Evolutionary conservation across 2,113 vertebrate genomes (phyloP).

Genomic region (Naja naja): DNA sequence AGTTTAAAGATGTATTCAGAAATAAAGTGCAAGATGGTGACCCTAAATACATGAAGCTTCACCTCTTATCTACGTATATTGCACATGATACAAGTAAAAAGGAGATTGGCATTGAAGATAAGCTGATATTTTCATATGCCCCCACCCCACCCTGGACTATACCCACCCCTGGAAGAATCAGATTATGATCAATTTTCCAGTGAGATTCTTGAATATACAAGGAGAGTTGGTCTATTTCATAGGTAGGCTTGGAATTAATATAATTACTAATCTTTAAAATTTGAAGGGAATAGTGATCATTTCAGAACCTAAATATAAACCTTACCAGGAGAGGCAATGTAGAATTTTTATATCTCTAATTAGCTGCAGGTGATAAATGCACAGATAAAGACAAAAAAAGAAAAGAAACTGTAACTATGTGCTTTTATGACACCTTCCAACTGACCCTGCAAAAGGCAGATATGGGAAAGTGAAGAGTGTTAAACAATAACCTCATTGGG

Average conservation of each 20-base stretch:
- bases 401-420: not conserved
- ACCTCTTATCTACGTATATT: not conserved
- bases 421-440: not conserved
- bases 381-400: not conserved
- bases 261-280: not conserved
- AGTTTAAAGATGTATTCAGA: not conserved
- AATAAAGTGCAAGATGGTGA: not conserved
- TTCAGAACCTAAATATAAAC: not conserved
- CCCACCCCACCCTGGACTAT: not conserved
- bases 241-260: not conserved
- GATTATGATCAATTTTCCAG: not conserved
- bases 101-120: not conserved
- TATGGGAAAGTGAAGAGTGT: not conserved
- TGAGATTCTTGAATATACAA: not conserved
- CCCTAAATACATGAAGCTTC: not conserved
- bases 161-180: not conserved
- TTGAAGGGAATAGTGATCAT: not conserved
- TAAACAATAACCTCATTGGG: constrained; percentile 8
- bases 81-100: not conserved
- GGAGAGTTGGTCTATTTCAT: not conserved
- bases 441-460: not conserved
- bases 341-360: not conserved
- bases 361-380: not conserved
- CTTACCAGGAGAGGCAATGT: no score
- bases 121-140: not conserved